phyloP scores from a whole-genome alignment of 2,888 invertebrate species.

The Cancer borealis region DNA sequence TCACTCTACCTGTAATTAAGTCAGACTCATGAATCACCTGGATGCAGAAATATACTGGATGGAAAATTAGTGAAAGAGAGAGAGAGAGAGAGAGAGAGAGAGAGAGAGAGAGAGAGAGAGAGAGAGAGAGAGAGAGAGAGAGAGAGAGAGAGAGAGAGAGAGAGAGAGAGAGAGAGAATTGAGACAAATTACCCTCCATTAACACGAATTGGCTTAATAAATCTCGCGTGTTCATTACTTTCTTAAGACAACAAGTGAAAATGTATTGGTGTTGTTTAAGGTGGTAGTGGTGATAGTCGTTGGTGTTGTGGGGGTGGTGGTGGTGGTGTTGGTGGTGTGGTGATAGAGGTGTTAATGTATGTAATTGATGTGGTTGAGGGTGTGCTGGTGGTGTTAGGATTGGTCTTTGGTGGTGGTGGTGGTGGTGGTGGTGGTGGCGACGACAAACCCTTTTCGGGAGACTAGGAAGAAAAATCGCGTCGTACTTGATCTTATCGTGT shows the following conservation, averaged over 20 bases:
- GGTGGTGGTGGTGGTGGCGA: conserved; percentile 20
- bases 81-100: background rate
- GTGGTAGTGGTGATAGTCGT: background rate
- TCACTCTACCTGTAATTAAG: background rate
- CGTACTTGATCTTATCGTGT: background rate
- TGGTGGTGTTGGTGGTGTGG: background rate
- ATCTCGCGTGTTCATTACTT: background rate
- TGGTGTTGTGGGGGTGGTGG: background rate
- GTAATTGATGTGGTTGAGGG: background rate
- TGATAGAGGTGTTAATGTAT: background rate
- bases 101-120: background rate
- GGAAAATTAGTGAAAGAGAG: background rate
- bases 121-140: background rate
- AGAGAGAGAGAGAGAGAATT: conserved; percentile 34
- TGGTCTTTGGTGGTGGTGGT: conserved; percentile 3
- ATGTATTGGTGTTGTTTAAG: background rate
- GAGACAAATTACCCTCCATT: conserved; percentile 23
- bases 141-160: conserved; percentile 32
- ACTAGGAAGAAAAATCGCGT: background rate
- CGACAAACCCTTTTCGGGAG: background rate
- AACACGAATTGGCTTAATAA: conserved; percentile 27
- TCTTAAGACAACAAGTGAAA: conserved; percentile 5
- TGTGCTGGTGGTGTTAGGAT: background rate
- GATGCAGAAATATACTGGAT: background rate
- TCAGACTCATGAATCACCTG: background rate